Conservation (phyloP, 2,797 vertebrate species). For the Argya squamiceps region DNA sequence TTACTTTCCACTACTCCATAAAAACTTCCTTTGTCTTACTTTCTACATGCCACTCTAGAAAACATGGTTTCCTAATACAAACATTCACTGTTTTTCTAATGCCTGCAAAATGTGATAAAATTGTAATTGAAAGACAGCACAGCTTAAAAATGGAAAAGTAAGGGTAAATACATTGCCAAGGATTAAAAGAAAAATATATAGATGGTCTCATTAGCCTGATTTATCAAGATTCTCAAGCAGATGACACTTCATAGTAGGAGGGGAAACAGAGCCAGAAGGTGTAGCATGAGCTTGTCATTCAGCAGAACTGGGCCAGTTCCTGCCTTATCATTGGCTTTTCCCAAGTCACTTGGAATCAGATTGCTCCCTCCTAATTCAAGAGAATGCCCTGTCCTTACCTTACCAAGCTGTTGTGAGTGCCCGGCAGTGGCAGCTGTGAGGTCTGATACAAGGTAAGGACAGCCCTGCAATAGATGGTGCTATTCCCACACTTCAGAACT, state of each 20-base stretch:
- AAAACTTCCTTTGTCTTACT: not conserved
- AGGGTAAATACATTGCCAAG: not conserved
- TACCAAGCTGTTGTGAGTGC: not conserved
- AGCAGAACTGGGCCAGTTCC: not conserved
- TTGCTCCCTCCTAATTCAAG: not conserved
- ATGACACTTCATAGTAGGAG: not conserved
- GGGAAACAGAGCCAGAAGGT: not conserved
- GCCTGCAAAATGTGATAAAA: not conserved
- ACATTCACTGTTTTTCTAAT: not conserved
- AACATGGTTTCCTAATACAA: not conserved
- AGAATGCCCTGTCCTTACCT: not conserved
- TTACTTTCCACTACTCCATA: not conserved
- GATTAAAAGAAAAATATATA: not conserved
- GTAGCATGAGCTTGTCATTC: not conserved
- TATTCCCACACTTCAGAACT: not conserved
- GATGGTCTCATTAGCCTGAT: not conserved
- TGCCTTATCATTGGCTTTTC: not conserved
- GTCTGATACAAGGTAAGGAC: not conserved
- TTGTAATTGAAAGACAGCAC: not conserved
- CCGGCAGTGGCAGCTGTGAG: not conserved
- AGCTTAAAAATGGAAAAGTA: not conserved
- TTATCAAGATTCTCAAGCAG: not conserved
- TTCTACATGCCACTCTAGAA: not conserved
- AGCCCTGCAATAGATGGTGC: constrained; percentile 1
- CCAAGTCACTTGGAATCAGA: not conserved